These are phyloP conservation scores for Gonatopus flavifemur DNA, from an alignment of 1,140 invertebrate species.

Conservation along the genomic window DNA sequence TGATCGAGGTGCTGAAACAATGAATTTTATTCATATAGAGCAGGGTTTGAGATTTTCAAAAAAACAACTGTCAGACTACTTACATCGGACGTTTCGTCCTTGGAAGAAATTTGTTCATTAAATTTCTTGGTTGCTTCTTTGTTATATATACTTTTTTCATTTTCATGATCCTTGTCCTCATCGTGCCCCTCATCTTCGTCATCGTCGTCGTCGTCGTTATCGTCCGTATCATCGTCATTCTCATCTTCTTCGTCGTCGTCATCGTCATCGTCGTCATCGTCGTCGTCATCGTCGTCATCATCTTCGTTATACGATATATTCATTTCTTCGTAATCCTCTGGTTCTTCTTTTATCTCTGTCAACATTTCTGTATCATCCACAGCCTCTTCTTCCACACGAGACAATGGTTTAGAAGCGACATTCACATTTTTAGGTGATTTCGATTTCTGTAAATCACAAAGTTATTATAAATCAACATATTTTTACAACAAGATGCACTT, in stretches of 20 bases:
- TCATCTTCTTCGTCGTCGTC: slow-evolving; percentile 39
- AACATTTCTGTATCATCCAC: slow-evolving; percentile 33
- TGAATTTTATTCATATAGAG: too few relatives aligned
- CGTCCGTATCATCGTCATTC: slow-evolving; percentile 36
- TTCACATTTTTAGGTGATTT: slow-evolving; percentile 19
- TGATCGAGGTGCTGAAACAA: slow-evolving; percentile 49
- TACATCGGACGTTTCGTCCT: slow-evolving; percentile 38
- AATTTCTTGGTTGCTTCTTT: slow-evolving; percentile 11
- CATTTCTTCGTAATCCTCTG: slow-evolving; percentile 52
- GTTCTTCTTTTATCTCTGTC: slow-evolving; percentile 52
- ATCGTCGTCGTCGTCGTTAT: slow-evolving; percentile 37
- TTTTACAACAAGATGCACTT: neutral
- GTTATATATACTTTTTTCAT: slow-evolving; percentile 18
- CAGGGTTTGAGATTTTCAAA: too few relatives aligned
- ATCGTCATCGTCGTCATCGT: slow-evolving; percentile 44
- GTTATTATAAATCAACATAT: slow-evolving; percentile 4
- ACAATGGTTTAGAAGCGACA: neutral
- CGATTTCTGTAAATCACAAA: slow-evolving; percentile 22
- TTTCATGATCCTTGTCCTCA: slow-evolving; percentile 23
- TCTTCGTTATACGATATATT: slow-evolving; percentile 30
- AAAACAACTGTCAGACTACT: too few relatives aligned
- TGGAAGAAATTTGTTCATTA: too few relatives aligned
- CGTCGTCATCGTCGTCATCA: slow-evolving; percentile 36
- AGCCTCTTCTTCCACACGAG: slow-evolving; percentile 12
- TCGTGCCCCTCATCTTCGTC: slow-evolving; percentile 36